Percentiles rank a stretch among this genome's conserved stretches.
Conservation (phyloP, 2,113 vertebrate species). For the Elachura formosa region DNA sequence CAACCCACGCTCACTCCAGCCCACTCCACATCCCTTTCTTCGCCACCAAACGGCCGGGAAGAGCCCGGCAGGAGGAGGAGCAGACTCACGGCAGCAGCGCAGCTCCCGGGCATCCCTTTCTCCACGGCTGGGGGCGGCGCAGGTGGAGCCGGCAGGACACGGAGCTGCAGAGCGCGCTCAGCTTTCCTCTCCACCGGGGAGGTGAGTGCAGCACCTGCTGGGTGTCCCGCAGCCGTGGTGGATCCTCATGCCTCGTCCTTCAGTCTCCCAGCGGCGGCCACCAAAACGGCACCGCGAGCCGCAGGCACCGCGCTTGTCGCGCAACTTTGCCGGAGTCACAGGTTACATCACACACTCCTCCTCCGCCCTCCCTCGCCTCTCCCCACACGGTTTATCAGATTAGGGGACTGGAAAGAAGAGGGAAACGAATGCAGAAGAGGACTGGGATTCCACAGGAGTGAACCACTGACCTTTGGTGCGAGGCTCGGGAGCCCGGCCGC, state of each 20-base stretch:
- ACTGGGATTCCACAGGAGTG: not conserved
- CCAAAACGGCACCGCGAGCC: accelerated
- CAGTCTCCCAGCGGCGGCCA: accelerated
- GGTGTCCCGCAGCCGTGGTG: not conserved
- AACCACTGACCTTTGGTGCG: not conserved
- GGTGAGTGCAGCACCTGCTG: not conserved
- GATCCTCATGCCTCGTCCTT: not conserved
- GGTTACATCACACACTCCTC: not conserved
- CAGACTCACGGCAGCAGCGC: not conserved
- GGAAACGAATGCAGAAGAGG: not conserved
- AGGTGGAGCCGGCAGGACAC: not conserved
- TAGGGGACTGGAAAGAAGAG: not conserved
- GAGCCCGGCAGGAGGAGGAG: not conserved
- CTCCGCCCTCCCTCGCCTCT: not conserved
- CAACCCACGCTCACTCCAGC: not conserved
- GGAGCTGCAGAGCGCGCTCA: not conserved
- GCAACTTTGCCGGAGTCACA: accelerated
- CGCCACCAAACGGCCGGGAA: accelerated
- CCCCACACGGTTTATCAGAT: not conserved
- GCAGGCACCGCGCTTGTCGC: accelerated
- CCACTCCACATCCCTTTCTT: not conserved
- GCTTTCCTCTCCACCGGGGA: not conserved
- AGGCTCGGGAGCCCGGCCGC: not conserved
- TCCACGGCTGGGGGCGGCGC: not conserved
- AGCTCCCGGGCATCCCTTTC: not conserved